Base-by-base conservation (phyloP, 2,888 invertebrate species). In the Cremastobaeus sp. region DNA sequence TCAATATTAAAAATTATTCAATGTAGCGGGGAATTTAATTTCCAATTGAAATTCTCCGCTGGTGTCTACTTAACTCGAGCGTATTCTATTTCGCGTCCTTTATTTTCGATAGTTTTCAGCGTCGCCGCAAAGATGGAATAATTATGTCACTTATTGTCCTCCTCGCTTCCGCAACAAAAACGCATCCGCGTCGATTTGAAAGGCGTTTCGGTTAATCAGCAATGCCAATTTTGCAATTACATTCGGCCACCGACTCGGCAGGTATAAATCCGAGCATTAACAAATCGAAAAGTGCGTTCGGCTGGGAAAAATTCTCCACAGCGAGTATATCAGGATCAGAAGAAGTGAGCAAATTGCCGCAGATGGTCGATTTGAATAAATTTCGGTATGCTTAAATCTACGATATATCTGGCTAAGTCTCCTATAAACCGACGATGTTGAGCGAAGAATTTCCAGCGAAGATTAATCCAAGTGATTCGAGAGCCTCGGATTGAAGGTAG, bases 321-420 rank as follows among this genome's bases (percentile, higher is more conserved):
- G 55, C 50, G 62, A 41, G 54, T 70, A 70, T 70, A 70, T 55
- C 70, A 70, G 70, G 70, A 70, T 62, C 70, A 62, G 41, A 12
- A 48, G 39, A 25, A 54, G 47, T 55, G 47, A 43, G 25, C 14
- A 32, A 30, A 34, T 32, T 20, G 9, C 25, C 45, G 52, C 20
- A 39, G 25, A 70, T 62, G 34, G 39, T 1, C 34, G 47, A 70
- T 64, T 64, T 64, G 64, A 71, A 71, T 71, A 52, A 55, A 17
- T 64, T 71, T 59, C 45, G 64, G 64, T 57, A 59, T 17, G 45
- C 35, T 45, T 41, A 41, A 57, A 64, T 15, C 64, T 8, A 41
- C 47, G 28, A 50, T 64, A 57, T 64, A 64, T 57, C 57, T 64
- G 55, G 8, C 35, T 43, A 50, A 62, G 60, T 30, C 62, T 54